Evolutionary conservation across 2,113 vertebrate genomes (phyloP).

Genomic region (Athene noctua): DNA sequence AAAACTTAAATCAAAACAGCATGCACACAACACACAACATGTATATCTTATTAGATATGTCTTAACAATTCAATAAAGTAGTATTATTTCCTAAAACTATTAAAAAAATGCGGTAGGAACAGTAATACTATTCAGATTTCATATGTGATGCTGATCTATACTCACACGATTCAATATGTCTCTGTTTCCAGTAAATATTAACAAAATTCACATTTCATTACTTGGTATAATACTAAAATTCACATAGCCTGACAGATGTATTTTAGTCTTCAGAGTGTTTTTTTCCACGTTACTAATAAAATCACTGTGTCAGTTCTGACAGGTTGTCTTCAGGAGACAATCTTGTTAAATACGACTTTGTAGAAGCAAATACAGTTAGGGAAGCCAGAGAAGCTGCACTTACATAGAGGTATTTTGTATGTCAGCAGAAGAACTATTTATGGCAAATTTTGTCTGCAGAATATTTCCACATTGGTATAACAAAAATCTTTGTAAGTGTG

Average conservation of each 20-base stretch:
- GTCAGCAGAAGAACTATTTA: not conserved
- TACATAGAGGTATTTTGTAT: not conserved
- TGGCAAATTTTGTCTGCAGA: not conserved
- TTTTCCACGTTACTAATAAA: not conserved
- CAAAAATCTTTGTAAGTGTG: not conserved
- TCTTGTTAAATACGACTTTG: not conserved
- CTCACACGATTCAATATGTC: not conserved
- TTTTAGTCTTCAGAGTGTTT: not conserved
- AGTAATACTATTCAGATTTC: not conserved
- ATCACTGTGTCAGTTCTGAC: not conserved
- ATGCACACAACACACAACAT: not conserved
- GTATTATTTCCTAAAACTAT: not conserved
- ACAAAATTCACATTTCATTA: not conserved
- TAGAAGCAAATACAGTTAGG: not conserved
- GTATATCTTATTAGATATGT: not conserved
- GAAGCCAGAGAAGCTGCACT: not conserved
- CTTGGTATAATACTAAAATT: not conserved
- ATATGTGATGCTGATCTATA: not conserved
- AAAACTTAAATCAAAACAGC: not conserved
- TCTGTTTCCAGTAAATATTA: conserved; percentile 10
- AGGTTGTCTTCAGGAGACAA: not conserved
- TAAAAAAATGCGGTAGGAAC: not conserved
- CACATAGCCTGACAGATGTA: not conserved
- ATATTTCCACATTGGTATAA: not conserved
- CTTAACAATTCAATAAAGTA: not conserved